These are phyloP conservation scores for Eulemur coronatus DNA, from an alignment of 2,797 vertebrate genomes.

Conservation along the genomic window DNA sequence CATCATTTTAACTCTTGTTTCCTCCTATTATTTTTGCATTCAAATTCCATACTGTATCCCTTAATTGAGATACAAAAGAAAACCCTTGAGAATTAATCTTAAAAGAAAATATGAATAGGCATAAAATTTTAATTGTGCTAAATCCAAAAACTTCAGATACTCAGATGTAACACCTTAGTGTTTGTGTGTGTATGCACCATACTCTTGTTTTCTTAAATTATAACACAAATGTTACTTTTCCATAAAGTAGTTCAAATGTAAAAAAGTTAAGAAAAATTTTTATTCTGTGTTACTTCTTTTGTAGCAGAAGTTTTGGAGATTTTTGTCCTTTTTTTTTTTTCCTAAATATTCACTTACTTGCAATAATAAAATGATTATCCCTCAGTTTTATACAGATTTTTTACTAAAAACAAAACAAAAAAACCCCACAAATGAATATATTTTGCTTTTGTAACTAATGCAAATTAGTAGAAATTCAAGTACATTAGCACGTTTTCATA, in stretches of 20 bases:
- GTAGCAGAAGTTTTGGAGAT: background rate
- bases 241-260: background rate
- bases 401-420: background rate
- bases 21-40: background rate
- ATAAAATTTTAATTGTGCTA: background rate
- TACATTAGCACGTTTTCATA: background rate
- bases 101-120: background rate
- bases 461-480: constrained; percentile 38
- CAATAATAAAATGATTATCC: constrained; percentile 42
- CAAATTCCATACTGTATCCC: background rate
- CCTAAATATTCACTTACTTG: background rate
- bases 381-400: constrained; percentile 29
- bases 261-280: background rate
- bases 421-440: background rate
- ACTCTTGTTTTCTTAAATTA: background rate
- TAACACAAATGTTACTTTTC: background rate
- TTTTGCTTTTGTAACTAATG: background rate
- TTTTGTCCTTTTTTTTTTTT: background rate
- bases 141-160: background rate
- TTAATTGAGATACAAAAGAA: background rate
- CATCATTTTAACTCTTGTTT: background rate
- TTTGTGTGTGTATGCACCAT: background rate
- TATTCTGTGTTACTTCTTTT: background rate
- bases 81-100: background rate
- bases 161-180: background rate